Evolutionary conservation across 2,797 vertebrate species (phyloP).

Genomic region (Australoheros facetus): DNA sequence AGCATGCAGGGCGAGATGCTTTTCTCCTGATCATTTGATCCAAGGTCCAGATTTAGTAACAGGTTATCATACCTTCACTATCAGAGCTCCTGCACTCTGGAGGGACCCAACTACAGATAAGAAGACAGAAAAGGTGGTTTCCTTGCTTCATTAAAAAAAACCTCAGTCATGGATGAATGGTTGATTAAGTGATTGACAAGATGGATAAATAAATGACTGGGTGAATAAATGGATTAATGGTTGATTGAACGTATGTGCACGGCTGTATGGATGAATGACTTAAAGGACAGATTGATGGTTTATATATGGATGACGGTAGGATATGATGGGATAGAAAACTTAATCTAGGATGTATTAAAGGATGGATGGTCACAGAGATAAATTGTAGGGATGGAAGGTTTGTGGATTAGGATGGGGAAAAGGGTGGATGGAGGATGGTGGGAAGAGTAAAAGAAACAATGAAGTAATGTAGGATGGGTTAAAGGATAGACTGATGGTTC

Average conservation of each 20-base stretch:
- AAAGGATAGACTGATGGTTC: too few species aligned
- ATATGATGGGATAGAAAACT: too few species aligned
- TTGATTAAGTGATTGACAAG: background rate
- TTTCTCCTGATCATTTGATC: slow-evolving; percentile 4
- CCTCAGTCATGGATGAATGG: background rate
- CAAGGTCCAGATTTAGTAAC: slow-evolving; percentile 28
- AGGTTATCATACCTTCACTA: slow-evolving; percentile 16
- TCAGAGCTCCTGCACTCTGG: background rate
- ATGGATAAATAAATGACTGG: background rate
- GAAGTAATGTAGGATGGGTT: too few species aligned
- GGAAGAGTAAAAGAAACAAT: background rate
- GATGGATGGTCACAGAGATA: background rate
- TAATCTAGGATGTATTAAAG: background rate
- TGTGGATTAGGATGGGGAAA: background rate
- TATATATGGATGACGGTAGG: background rate
- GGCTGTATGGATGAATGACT: background rate
- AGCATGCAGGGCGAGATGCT: slow-evolving; percentile 28
- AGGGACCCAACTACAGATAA: background rate
- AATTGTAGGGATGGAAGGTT: background rate
- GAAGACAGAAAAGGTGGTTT: background rate
- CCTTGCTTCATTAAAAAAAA: background rate
- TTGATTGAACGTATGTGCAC: background rate
- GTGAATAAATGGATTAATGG: background rate
- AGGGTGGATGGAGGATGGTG: background rate
- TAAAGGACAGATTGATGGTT: background rate